phyloP scores from a whole-genome alignment of 2,113 vertebrate genomes.

The Psilopsiagon aurifrons region DNA sequence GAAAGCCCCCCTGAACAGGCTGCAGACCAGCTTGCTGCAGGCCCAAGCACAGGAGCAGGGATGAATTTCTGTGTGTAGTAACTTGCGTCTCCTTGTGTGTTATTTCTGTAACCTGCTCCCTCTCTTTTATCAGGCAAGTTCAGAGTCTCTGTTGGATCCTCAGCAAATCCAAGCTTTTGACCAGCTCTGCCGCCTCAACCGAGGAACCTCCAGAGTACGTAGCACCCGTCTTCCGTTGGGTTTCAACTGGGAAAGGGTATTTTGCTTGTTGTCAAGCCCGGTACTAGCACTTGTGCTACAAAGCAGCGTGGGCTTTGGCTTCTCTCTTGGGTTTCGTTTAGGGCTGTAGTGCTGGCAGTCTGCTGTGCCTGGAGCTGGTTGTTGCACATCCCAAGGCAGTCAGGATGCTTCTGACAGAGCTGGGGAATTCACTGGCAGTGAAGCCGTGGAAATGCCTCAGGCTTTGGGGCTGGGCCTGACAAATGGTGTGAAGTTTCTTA shows the following conservation, averaged over 20 bases:
- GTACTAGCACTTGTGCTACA: background rate
- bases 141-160: constrained; percentile 83
- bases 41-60: background rate
- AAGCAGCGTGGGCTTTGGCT: background rate
- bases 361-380: background rate
- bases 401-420: background rate
- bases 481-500: background rate
- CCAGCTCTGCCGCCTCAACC: constrained; percentile 89
- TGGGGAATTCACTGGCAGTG: background rate
- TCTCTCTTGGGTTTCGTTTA: background rate
- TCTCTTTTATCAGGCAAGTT: constrained; percentile 72
- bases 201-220: constrained; percentile 89
- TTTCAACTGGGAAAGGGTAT: background rate
- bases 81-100: background rate
- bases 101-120: background rate
- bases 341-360: background rate
- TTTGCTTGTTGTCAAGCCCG: background rate
- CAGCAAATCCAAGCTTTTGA: constrained; percentile 94
- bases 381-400: background rate
- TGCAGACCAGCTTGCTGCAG: background rate
- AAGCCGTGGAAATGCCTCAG: background rate
- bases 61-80: background rate
- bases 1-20: background rate
- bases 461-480: background rate
- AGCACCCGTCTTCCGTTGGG: fast-evolving